phyloP scores from a whole-genome alignment of 2,113 vertebrate genomes.

The Gambusia affinis region DNA sequence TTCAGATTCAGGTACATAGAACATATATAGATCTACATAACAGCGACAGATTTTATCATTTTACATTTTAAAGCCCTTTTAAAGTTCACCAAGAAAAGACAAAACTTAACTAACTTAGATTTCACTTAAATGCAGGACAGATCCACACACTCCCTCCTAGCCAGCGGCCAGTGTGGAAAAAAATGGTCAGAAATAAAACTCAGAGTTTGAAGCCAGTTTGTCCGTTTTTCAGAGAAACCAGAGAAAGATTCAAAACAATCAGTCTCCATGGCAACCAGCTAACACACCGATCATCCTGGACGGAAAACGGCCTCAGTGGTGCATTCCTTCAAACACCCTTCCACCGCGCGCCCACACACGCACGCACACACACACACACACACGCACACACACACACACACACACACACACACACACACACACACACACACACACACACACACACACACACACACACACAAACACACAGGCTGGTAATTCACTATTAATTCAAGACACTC shows the following conservation, averaged over 20 bases:
- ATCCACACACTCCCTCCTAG: no score
- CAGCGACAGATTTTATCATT: no score
- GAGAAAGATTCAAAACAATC: slow-evolving; percentile 50
- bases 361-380: no score
- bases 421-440: slow-evolving; percentile 12
- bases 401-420: slow-evolving; percentile 11
- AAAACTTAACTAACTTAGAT: no score
- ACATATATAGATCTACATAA: no score
- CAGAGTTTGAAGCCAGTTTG: not conserved
- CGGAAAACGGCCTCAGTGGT: slow-evolving; percentile 20
- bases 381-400: no score
- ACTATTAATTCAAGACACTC: slow-evolving; percentile 53
- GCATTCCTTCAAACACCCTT: slow-evolving; percentile 71
- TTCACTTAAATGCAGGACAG: no score
- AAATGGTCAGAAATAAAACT: not conserved
- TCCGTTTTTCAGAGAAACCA: not conserved
- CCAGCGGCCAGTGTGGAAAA: no score
- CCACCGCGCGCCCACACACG: no score
- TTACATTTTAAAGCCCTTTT: no score
- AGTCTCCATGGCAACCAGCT: slow-evolving; percentile 22
- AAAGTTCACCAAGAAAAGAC: no score
- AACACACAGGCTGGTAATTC: slow-evolving; percentile 53
- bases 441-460: slow-evolving; percentile 28
- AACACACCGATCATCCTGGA: not conserved
- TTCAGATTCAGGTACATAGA: no score